Percentiles rank a stretch among this genome's conserved stretches.
phyloP scores from a whole-genome alignment of 2,797 vertebrate species.

The Lateolabrax maculatus region DNA sequence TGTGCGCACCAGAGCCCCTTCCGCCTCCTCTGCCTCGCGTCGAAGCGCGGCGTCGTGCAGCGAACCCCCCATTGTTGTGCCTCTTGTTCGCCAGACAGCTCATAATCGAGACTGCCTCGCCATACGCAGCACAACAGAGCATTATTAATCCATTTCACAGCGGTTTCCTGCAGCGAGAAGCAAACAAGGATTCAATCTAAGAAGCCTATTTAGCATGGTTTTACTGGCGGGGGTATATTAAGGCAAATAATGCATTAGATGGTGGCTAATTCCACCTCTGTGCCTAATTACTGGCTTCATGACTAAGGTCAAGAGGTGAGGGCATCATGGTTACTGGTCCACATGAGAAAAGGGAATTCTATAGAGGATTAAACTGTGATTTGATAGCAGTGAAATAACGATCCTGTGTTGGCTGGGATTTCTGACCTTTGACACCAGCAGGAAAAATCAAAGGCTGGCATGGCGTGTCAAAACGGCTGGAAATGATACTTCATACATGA shows the following conservation, averaged over 20 bases:
- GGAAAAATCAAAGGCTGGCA: constrained; percentile 67
- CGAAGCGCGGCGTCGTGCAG: constrained; percentile 44
- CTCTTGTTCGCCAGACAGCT: constrained; percentile 69
- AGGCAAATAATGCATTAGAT: constrained; percentile 23
- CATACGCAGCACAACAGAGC: constrained; percentile 54
- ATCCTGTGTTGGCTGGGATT: constrained; percentile 59
- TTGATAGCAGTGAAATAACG: constrained; percentile 66
- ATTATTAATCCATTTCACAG: constrained; percentile 79
- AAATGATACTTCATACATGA: constrained; percentile 66
- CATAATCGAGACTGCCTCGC: constrained; percentile 65
- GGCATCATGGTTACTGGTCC: constrained; percentile 41
- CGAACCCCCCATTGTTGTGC: constrained; percentile 51
- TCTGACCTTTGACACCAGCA: constrained; percentile 71
- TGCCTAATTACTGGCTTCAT: constrained; percentile 37
- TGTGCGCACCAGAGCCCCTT: constrained; percentile 29
- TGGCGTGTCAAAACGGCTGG: constrained; percentile 51
- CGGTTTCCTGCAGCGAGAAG: constrained; percentile 56
- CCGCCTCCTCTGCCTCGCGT: constrained; percentile 22
- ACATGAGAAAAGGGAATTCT: constrained; percentile 28
- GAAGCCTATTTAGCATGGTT: constrained; percentile 59
- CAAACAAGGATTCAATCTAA: constrained; percentile 64
- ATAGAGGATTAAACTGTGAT: constrained; percentile 62
- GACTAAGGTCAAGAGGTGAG: constrained; percentile 62
- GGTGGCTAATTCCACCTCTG: constrained; percentile 38
- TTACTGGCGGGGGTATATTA: constrained; percentile 37